Evolutionary conservation across 2,797 vertebrate species (phyloP).

Genomic region (Myiotriccus ornatus): DNA sequence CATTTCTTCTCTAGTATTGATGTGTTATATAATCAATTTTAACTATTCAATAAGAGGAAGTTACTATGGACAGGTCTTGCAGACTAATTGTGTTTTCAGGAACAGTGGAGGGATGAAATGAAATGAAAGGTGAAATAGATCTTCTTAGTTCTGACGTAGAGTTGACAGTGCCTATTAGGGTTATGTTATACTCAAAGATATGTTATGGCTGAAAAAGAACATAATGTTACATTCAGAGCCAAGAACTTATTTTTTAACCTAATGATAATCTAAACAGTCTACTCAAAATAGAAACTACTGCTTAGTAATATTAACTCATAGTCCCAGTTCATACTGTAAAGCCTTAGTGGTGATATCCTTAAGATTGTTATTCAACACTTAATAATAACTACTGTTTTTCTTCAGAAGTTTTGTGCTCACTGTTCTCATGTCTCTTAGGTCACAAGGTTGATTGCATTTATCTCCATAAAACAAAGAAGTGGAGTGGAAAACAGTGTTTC

Average conservation of each 20-base stretch:
- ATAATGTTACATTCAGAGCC: neutral
- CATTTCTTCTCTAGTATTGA: neutral
- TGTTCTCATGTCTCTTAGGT: fast-evolving
- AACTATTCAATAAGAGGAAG: neutral
- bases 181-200: neutral
- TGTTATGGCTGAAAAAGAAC: fast-evolving
- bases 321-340: neutral
- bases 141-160: neutral
- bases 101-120: neutral
- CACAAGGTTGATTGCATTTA: too few relatives aligned
- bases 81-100: neutral
- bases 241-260: neutral
- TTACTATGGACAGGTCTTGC: neutral
- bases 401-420: neutral
- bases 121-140: neutral
- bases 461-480: neutral
- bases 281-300: neutral
- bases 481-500: neutral
- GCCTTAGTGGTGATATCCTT: neutral
- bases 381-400: neutral
- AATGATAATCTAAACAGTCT: neutral
- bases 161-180: neutral
- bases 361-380: neutral
- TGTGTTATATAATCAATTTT: neutral
- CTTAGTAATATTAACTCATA: neutral